Evolutionary conservation across 2,888 invertebrate genomes (phyloP).

Genomic region (Polyommatus icarus): DNA sequence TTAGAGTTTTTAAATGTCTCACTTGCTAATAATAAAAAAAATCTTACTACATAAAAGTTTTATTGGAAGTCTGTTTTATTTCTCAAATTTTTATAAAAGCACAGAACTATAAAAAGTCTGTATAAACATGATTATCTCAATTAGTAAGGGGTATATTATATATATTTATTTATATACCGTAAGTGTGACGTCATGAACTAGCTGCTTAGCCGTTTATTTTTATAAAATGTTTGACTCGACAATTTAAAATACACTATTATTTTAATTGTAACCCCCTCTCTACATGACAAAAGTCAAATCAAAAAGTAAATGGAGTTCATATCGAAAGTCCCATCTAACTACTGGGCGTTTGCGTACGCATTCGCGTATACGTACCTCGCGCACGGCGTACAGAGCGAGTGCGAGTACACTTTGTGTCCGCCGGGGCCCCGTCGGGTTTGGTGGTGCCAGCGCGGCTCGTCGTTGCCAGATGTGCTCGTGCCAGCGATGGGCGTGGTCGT

Average conservation of each 20-base stretch:
- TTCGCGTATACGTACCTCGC: conserved; percentile 76
- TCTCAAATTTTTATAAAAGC: no score
- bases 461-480: conserved; percentile 39
- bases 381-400: conserved; percentile 85
- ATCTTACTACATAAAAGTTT: no score
- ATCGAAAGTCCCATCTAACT: not conserved
- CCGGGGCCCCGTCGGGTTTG: conserved; percentile 73
- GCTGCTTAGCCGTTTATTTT: no score
- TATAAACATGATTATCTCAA: no score
- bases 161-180: no score
- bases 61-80: no score
- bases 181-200: no score
- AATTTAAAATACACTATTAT: not conserved
- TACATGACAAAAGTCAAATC: not conserved
- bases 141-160: no score
- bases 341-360: not conserved
- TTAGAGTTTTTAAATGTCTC: no score
- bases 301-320: not conserved
- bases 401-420: conserved; percentile 76
- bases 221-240: no score
- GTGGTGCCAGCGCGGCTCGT: conserved; percentile 65
- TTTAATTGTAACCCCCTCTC: not conserved
- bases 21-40: no score
- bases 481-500: conserved; percentile 35
- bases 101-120: no score